phyloP scores from a whole-genome alignment of 2,113 vertebrate species.

The Boulengeromyrus knoepffleri region DNA sequence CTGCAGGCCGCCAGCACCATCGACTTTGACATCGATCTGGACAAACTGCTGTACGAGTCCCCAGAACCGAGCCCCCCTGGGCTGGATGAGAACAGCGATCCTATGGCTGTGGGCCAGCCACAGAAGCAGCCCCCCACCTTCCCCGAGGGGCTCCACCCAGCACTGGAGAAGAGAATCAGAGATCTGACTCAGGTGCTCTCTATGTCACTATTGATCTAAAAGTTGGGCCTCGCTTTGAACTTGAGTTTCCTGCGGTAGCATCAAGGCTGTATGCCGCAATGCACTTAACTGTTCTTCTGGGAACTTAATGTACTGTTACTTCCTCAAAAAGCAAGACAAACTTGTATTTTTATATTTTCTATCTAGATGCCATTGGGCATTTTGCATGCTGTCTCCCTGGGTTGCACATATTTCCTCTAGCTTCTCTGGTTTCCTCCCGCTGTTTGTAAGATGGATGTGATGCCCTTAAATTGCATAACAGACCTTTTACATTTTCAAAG shows the following conservation, averaged over 20 bases:
- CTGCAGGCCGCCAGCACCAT: constrained; percentile 75
- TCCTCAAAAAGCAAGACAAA: neutral
- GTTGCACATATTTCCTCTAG: neutral
- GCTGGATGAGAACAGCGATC: constrained; percentile 55
- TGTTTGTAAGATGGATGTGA: neutral
- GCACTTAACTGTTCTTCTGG: neutral
- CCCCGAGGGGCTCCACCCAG: constrained; percentile 70
- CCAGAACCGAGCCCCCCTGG: constrained; percentile 62
- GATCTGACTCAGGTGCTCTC: constrained; percentile 69
- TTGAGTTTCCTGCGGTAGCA: neutral
- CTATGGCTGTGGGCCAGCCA: constrained; percentile 41
- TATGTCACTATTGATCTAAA: neutral
- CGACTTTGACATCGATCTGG: constrained; percentile 78
- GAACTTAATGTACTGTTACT: neutral
- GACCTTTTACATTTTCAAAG: neutral
- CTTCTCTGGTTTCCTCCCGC: neutral
- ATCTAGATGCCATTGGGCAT: neutral
- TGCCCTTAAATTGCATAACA: neutral
- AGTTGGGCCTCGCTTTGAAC: neutral
- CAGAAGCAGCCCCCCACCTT: constrained; percentile 59
- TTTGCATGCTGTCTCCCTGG: neutral
- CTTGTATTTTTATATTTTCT: neutral
- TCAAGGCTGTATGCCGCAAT: neutral
- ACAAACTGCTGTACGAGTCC: constrained; percentile 68
- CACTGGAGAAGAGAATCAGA: constrained; percentile 68